Conservation (phyloP, 2,797 vertebrate genomes). For the Coreius guichenoti region DNA sequence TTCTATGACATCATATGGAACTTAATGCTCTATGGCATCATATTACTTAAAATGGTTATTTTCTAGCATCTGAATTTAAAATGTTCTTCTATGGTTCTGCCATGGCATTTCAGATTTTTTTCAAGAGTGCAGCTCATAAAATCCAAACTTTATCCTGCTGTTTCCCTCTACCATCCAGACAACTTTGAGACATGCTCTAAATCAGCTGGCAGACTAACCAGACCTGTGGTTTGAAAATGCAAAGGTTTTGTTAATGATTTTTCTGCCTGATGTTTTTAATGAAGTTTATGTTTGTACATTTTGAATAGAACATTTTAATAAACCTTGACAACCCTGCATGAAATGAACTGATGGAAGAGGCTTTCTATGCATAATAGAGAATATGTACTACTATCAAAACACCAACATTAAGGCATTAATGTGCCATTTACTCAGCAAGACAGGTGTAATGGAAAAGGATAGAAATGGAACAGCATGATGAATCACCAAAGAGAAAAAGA, state of each 20-base stretch:
- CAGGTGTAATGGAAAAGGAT: slow-evolving; percentile 33
- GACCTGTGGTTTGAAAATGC: background rate
- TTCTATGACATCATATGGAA: background rate
- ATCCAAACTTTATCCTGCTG: background rate
- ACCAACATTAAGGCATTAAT: slow-evolving; percentile 35
- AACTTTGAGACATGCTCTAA: background rate
- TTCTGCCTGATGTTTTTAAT: background rate
- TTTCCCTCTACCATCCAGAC: background rate
- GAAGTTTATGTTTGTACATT: slow-evolving; percentile 10
- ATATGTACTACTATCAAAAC: slow-evolving; percentile 22
- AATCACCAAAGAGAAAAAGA: slow-evolving; percentile 13
- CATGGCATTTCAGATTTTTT: background rate
- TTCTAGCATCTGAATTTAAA: background rate
- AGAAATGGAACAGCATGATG: background rate
- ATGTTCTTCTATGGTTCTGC: background rate
- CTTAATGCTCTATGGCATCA: too few species aligned
- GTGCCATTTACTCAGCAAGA: slow-evolving; percentile 7
- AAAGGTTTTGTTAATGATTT: background rate
- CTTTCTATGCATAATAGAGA: slow-evolving; percentile 16
- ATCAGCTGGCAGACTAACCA: background rate
- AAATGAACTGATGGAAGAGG: slow-evolving; percentile 33
- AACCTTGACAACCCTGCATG: background rate
- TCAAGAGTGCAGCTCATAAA: background rate
- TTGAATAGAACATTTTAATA: slow-evolving; percentile 14
- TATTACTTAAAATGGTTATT: background rate